Evolutionary conservation across 2,888 invertebrate species (phyloP).

Genomic region (Dasypolia templi): DNA sequence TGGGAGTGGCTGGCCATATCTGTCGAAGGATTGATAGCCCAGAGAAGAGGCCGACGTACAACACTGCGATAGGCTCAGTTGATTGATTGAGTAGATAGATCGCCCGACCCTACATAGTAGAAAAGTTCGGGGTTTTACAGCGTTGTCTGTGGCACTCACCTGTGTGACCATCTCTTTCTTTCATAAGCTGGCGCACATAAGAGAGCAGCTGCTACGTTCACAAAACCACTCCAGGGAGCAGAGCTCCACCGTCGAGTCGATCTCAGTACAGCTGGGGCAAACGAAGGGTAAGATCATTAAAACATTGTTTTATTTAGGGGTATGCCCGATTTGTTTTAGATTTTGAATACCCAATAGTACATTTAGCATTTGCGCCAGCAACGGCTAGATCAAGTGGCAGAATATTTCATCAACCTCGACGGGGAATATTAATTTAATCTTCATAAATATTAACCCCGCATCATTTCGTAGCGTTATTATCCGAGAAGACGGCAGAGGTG

Average conservation of each 20-base stretch:
- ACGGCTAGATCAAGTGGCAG: background rate
- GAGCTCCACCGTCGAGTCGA: constrained; percentile 64
- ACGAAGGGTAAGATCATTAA: constrained; percentile 71
- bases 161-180: background rate
- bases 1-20: no score
- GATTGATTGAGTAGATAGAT: background rate
- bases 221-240: constrained; percentile 65
- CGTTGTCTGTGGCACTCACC: background rate
- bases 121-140: background rate
- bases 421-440: background rate
- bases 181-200: constrained; percentile 71
- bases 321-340: background rate
- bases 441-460: background rate
- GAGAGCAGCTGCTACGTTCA: constrained; percentile 67
- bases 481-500: constrained; percentile 72
- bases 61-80: no score
- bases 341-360: background rate
- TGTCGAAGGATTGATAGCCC: no score
- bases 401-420: background rate
- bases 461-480: constrained; percentile 67
- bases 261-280: constrained; percentile 71
- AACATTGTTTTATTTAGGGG: background rate
- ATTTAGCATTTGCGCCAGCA: background rate
- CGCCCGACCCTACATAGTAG: no score
- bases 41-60: no score